These are phyloP conservation scores for Centropyge bicolor DNA, from an alignment of 2,797 vertebrate species.

Conservation along the genomic window DNA sequence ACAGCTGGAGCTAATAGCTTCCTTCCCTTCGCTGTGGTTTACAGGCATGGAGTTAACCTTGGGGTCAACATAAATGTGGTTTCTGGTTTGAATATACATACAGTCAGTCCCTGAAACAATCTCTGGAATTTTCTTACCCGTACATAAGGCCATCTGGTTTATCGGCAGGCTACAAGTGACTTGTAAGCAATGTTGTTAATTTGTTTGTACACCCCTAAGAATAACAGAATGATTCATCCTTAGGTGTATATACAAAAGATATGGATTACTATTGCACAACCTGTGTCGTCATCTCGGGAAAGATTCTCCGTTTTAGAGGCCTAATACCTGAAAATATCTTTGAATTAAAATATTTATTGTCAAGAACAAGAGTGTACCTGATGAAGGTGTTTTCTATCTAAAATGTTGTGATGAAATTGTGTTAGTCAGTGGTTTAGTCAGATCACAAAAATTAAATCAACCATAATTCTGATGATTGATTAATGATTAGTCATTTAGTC, in stretches of 20 bases:
- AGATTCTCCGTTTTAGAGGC: not conserved
- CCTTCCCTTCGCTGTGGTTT: constrained; percentile 66
- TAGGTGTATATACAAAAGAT: not conserved
- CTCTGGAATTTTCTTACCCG: constrained; percentile 2
- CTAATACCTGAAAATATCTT: not conserved
- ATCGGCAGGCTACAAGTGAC: constrained; percentile 21
- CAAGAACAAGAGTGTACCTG: too few species aligned
- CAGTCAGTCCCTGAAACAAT: constrained; percentile 8
- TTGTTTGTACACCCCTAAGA: not conserved
- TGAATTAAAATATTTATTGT: too few species aligned
- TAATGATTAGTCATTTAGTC: not conserved
- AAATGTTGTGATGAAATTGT: not conserved
- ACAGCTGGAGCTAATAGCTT: constrained; percentile 55
- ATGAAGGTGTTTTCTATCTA: too few species aligned
- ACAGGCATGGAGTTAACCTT: constrained; percentile 41
- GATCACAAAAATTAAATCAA: not conserved
- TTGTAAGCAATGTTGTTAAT: not conserved
- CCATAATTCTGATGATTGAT: not conserved
- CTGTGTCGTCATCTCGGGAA: not conserved
- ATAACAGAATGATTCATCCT: not conserved
- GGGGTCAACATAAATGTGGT: constrained; percentile 42
- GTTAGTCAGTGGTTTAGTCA: not conserved
- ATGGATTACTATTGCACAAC: not conserved
- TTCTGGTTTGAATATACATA: constrained; percentile 26
- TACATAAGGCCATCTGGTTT: not conserved